A percentile compares a stretch with the other conserved stretches of the same genome.
Conservation (phyloP, 2,113 vertebrate species). For the Anarhynchus alexandrinus region DNA sequence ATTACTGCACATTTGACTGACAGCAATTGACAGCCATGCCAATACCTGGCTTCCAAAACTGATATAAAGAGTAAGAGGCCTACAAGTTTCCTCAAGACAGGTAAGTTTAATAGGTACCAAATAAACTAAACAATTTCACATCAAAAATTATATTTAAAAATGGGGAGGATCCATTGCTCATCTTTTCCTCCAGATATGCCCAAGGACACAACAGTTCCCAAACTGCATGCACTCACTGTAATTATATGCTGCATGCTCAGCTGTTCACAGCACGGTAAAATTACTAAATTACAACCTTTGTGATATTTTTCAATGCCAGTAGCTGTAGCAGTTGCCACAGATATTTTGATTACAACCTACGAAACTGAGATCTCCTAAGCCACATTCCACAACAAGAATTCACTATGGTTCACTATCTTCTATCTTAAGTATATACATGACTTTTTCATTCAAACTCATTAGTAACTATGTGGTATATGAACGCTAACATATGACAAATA, state of each 20-base stretch:
- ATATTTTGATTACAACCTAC: conserved; percentile 26
- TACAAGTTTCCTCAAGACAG: neutral
- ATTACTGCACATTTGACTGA: neutral
- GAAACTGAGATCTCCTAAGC: neutral
- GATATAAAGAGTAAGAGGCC: too few species aligned
- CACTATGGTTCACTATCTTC: neutral
- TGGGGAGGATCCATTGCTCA: neutral
- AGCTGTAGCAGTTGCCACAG: conserved; percentile 19
- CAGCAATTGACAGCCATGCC: neutral
- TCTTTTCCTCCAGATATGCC: neutral
- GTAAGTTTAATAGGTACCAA: neutral
- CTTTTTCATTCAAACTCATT: neutral
- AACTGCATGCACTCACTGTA: neutral
- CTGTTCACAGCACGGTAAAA: neutral
- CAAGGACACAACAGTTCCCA: neutral
- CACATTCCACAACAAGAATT: neutral
- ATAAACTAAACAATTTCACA: neutral
- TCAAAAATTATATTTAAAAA: neutral
- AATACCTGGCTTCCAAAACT: neutral
- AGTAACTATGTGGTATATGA: neutral
- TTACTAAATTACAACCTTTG: conserved; percentile 12
- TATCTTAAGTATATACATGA: neutral
- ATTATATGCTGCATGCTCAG: conserved; percentile 2
- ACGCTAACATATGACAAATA: neutral
- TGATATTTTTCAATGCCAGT: neutral